Base-by-base conservation (phyloP, 2,113 vertebrate species). In the Nibea albiflora region DNA sequence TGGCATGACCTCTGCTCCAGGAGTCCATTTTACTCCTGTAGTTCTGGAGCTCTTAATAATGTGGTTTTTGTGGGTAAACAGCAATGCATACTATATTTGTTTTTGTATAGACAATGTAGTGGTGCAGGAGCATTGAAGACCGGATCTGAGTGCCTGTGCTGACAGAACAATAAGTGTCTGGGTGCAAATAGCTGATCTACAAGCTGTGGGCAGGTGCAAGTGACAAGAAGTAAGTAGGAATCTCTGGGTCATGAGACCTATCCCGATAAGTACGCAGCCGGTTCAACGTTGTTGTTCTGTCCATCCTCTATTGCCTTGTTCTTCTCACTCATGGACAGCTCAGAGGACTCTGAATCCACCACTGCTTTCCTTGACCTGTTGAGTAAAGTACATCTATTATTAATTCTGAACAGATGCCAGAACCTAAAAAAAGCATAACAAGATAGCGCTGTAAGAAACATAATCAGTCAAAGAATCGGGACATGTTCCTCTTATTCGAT, bases 271-370 rank as follows among this genome's bases (percentile, higher is more conserved):
- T 35, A 92, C 24, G 90, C 50, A 16, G 73, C 85, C 0, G 88
- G 88, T 73, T 93, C 90, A 3, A 94, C 87, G 17, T 96, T 96
- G 88, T 96, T 96, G 90, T 96, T 96, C 86, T 94, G 93, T 75
- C 95, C 95, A 4, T 96, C 95, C 70, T 95, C 93, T 26, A 92
- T 93, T 8, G 86, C 92, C 85, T 93, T 94, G 81, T 91, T 93
- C 66, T 92, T 93, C 83, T 94, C 93, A 44, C 80, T 90, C 11
- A 39, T 80, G 65, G 87, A 90, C 17, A 88, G 22, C n/a, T 92
- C 90, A 28, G 89, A 84, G 3, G 75, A 78, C 50, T 91, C 90
- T 0, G 90, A 65, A 49, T 93, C 92, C 11, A 71, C 81, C n/a
- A 52, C 79, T 42, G 46, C 78, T 68, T 85, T 94, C 85, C 39